These are phyloP conservation scores for Scophthalmus maximus DNA, from an alignment of 2,113 vertebrate genomes.

Conservation along the genomic window DNA sequence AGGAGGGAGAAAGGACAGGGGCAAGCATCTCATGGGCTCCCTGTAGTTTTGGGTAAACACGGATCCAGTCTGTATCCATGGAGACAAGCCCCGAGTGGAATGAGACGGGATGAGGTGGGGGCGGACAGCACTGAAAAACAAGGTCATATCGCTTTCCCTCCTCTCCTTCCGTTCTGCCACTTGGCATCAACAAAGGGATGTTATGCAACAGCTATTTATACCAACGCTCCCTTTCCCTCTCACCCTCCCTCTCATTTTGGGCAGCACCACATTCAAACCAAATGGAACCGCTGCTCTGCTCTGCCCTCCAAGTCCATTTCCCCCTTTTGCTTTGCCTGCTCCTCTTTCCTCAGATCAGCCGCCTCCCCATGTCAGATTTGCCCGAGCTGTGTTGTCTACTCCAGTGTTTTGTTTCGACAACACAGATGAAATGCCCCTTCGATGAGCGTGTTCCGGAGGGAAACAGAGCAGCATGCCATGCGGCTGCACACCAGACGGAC, in stretches of 20 bases:
- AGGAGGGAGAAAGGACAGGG: constrained; percentile 3
- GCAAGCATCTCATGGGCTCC: constrained; percentile 50
- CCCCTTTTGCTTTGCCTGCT: constrained; percentile 5
- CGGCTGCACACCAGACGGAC: constrained; percentile 29
- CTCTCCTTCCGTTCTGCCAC: constrained; percentile 79
- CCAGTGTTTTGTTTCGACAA: background rate
- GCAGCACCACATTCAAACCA: constrained; percentile 68
- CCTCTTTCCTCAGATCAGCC: constrained; percentile 8
- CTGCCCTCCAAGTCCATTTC: constrained; percentile 18
- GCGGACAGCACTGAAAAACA: constrained; percentile 80
- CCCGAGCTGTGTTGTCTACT: background rate
- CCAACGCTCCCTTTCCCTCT: constrained; percentile 61
- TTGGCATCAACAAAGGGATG: constrained; percentile 84
- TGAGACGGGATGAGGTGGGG: constrained; percentile 73
- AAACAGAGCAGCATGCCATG: constrained; percentile 10
- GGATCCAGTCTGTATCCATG: constrained; percentile 78
- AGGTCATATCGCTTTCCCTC: constrained; percentile 80
- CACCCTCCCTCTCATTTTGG: constrained; percentile 68
- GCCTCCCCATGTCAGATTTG: background rate
- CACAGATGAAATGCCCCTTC: background rate
- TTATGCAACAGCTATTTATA: constrained; percentile 86
- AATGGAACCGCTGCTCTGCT: constrained; percentile 43
- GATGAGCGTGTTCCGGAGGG: constrained; percentile 4
- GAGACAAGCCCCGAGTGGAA: constrained; percentile 73
- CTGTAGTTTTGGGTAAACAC: constrained; percentile 74